Percentiles rank a stretch among this genome's conserved stretches.
Evolutionary conservation across 2,888 invertebrate genomes (phyloP).

Genomic region (Melanotus villosus): DNA sequence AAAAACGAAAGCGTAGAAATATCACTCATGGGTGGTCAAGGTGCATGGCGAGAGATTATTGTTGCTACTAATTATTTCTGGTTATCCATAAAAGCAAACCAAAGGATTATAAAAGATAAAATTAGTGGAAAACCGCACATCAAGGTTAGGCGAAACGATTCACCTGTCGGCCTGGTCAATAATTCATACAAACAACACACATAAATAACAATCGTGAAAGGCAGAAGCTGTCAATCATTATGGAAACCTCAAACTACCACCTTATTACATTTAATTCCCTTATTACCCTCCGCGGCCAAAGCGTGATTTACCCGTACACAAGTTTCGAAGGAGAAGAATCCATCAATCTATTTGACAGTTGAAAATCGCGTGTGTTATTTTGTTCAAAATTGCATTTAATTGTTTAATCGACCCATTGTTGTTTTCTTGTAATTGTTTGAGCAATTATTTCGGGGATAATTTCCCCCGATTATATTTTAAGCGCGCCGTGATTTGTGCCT

Average conservation of each 20-base stretch:
- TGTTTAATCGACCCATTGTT: conserved; percentile 65
- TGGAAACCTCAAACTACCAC: conserved; percentile 57
- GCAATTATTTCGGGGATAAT: conserved; percentile 57
- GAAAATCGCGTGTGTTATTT: conserved; percentile 64
- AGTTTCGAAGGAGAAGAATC: conserved; percentile 49
- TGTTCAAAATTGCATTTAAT: conserved; percentile 65
- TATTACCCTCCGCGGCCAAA: conserved; percentile 47
- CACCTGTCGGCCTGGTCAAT: conserved; percentile 32
- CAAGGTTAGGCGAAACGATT: conserved; percentile 23
- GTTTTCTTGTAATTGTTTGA: conserved; percentile 52
- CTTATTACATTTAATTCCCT: conserved; percentile 52
- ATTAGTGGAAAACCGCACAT: conserved; percentile 26
- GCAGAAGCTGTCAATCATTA: conserved; percentile 65
- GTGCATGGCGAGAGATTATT: too few relatives aligned
- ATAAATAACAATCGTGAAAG: conserved; percentile 61
- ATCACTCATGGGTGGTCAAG: too few relatives aligned
- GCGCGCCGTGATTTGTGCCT: conserved; percentile 62
- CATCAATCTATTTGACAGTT: conserved; percentile 64
- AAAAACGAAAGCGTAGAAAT: too few relatives aligned
- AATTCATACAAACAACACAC: conserved; percentile 52
- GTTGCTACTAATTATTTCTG: too few relatives aligned
- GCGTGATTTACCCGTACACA: conserved; percentile 42
- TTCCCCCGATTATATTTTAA: conserved; percentile 60
- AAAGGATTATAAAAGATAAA: neutral
- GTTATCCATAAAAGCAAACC: neutral